Conservation (phyloP, 2,888 invertebrate genomes). For the Tipula unca region DNA sequence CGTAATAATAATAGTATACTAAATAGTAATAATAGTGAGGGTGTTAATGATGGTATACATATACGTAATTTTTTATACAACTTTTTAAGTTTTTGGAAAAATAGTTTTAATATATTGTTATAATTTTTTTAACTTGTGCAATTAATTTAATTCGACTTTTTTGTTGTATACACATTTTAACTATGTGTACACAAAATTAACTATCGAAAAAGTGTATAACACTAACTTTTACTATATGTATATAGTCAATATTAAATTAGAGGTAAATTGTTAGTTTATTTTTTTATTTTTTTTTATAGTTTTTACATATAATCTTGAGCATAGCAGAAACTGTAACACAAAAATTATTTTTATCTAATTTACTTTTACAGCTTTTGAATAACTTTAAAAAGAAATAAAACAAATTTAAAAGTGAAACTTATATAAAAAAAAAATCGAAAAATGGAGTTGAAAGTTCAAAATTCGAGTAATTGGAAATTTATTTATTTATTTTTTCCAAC, state of each 20-base stretch:
- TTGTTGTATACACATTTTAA: neutral
- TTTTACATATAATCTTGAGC: neutral
- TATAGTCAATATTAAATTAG: neutral
- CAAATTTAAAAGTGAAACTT: neutral
- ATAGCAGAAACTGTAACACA: neutral
- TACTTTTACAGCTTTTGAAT: neutral
- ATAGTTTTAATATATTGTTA: neutral
- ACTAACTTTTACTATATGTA: neutral
- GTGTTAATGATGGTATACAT: neutral
- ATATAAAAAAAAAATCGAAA: too few relatives aligned
- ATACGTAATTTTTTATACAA: neutral
- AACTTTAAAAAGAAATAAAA: neutral
- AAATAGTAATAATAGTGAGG: neutral
- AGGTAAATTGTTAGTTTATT: neutral
- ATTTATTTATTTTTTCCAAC: neutral
- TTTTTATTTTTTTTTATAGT: neutral
- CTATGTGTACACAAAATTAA: neutral
- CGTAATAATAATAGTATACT: neutral
- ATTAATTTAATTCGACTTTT: neutral
- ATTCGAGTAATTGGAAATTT: neutral
- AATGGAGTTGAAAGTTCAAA: conserved; percentile 1
- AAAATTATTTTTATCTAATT: neutral
- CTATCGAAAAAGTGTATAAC: neutral
- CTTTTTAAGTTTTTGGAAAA: neutral
- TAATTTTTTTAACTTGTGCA: neutral